A percentile compares a stretch with the other conserved stretches of the same genome.
phyloP scores from a whole-genome alignment of 2,113 vertebrate genomes.

The Takifugu flavidus region DNA sequence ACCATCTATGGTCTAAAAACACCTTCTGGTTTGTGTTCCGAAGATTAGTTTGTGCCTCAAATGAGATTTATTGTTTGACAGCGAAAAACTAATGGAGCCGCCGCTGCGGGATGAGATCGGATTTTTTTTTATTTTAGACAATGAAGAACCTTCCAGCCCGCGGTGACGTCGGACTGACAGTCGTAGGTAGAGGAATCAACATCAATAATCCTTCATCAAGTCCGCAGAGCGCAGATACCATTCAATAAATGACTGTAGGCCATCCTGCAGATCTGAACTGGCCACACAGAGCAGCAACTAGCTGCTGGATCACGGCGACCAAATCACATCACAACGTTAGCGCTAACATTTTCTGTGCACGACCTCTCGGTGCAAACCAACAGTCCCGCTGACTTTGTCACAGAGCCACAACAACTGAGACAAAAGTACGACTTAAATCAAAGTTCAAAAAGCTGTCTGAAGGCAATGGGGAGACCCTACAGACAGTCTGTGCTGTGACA shows the following conservation, averaged over 20 bases:
- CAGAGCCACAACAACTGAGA: not conserved
- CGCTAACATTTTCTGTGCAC: too few species aligned
- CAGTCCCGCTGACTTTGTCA: too few species aligned
- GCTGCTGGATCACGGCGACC: not conserved
- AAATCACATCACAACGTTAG: too few species aligned
- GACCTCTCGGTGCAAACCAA: too few species aligned
- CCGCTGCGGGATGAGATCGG: conserved; percentile 64
- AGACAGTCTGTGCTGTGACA: conserved; percentile 51
- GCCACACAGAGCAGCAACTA: conserved; percentile 20
- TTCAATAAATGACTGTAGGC: conserved; percentile 76
- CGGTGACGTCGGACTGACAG: conserved; percentile 64
- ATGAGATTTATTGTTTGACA: conserved; percentile 72
- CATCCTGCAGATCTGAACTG: conserved; percentile 62
- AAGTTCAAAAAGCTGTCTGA: conserved; percentile 39
- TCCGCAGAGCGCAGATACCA: conserved; percentile 59
- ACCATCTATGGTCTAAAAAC: conserved; percentile 43
- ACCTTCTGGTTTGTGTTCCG: conserved; percentile 41
- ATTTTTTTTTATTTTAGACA: conserved; percentile 71
- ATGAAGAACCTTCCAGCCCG: conserved; percentile 69
- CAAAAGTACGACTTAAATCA: conserved; percentile 2
- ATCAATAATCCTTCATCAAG: conserved; percentile 80
- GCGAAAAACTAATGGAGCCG: conserved; percentile 61
- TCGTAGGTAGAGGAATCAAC: conserved; percentile 69
- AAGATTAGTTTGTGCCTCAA: conserved; percentile 69
- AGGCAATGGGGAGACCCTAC: conserved; percentile 50